Conservation (phyloP, 2,113 vertebrate genomes). For the Cardinalis cardinalis region DNA sequence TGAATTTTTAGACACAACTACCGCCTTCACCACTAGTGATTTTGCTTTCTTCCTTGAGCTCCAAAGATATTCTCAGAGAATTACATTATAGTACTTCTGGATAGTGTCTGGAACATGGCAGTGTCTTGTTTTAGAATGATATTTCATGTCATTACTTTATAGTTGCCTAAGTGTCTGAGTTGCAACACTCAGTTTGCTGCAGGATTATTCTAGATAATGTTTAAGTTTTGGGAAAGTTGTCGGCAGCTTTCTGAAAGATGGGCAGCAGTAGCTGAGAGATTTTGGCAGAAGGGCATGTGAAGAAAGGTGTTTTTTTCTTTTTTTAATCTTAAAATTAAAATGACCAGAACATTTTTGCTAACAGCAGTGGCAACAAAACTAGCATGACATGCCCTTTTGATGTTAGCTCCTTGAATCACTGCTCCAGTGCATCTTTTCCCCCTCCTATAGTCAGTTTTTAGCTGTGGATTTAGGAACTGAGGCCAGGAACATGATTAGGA, state of each 20-base stretch:
- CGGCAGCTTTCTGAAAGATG: neutral
- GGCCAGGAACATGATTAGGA: neutral
- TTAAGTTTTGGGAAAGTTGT: neutral
- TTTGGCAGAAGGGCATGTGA: neutral
- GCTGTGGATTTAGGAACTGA: neutral
- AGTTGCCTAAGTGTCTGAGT: neutral
- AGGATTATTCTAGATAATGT: neutral
- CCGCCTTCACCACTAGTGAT: fast-evolving
- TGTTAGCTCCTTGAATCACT: neutral
- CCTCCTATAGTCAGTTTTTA: neutral
- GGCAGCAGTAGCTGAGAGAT: neutral
- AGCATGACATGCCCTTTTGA: neutral
- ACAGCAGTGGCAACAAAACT: neutral
- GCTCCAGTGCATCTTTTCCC: neutral
- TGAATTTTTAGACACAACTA: neutral
- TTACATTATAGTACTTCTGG: neutral
- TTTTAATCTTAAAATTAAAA: neutral
- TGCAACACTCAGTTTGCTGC: neutral
- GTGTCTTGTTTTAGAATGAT: neutral
- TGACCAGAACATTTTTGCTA: neutral
- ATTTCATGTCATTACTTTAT: neutral
- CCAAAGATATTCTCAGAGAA: neutral
- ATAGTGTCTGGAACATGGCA: neutral
- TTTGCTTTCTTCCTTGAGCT: neutral
- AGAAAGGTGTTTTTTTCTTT: neutral